Base-by-base conservation (phyloP, 2,888 invertebrate genomes). In the Listrodromus nycthemerus region DNA sequence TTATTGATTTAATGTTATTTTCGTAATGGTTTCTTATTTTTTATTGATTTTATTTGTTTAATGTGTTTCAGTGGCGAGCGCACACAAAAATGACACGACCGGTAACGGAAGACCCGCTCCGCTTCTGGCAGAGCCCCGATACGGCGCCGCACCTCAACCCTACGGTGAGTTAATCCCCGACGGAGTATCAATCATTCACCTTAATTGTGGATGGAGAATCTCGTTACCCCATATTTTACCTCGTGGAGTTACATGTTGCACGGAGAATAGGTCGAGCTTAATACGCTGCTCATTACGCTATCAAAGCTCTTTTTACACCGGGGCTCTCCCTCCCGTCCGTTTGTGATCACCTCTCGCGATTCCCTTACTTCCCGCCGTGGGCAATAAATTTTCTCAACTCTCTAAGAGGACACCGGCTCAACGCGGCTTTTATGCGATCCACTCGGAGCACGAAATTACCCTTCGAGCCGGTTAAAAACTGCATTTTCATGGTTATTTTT, bases 111-210 rank as follows among this genome's bases (percentile, higher is more conserved):
- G 97, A 90, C 97, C 97, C 88, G 97, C 97, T 66, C 98, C 98
- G 74, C 95, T 98, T 87, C 95, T 98, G 80, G 97, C 97, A 94
- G 98, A 98, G 90, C 98, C 98, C 86, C 96, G 97, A 94, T 97
- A 97, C 93, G 97, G 97, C 87, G 97, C 97, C 85, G 95, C 97
- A 90, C 97, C 97, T 87, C 97, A 97, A 94, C 97, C 97, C 86
- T 98, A 97, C 95, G 97, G 97, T 97, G 95, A 97, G 97, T 97
- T 86, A 58, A 27, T 30, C 63, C 50, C 13, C 70, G 19, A 66
- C n/a, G 45, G 50, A 61, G 71, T 82, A 58, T 58, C 10, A 24
- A 33, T 45, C 45, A 1, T 41, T 7, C 10, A 27, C 24, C 50
- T 33, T 80, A 45, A 55, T 10, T 73, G 27, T 30, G 5, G 24